phyloP scores from a whole-genome alignment of 1,140 invertebrate genomes.

The Aphaenogaster floridana region DNA sequence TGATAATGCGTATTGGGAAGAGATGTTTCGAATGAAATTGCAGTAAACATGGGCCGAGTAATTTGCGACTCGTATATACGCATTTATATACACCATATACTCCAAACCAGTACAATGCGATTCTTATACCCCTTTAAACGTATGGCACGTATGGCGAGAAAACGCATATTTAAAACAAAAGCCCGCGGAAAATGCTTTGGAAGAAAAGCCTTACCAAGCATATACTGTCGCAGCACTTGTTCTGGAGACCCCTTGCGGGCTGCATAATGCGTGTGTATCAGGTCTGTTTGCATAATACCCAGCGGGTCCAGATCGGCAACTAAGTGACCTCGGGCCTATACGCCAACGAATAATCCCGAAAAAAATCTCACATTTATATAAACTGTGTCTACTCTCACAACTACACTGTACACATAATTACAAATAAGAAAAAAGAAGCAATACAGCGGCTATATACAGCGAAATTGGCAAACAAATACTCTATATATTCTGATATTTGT shows the following conservation, averaged over 20 bases:
- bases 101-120: slow-evolving; percentile 33
- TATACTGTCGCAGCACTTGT: slow-evolving; percentile 90
- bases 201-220: slow-evolving; percentile 88
- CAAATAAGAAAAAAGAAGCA: slow-evolving; percentile 28
- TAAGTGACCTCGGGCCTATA: slow-evolving; percentile 97
- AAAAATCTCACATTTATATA: slow-evolving; percentile 80
- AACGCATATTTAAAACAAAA: slow-evolving; percentile 50
- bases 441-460: not conserved
- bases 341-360: slow-evolving; percentile 81
- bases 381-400: slow-evolving; percentile 55
- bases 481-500: not conserved
- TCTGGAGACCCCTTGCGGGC: slow-evolving; percentile 89
- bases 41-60: not conserved
- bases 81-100: slow-evolving; percentile 19
- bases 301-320: slow-evolving; percentile 98
- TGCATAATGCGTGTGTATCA: slow-evolving; percentile 88
- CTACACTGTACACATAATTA: slow-evolving; percentile 33
- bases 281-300: slow-evolving; percentile 91
- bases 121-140: slow-evolving; percentile 54
- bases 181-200: slow-evolving; percentile 75
- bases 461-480: slow-evolving; percentile 37
- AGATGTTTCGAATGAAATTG: slow-evolving; percentile 50
- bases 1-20: slow-evolving; percentile 46
- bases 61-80: slow-evolving; percentile 3
- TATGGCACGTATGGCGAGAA: slow-evolving; percentile 51